Evolutionary conservation across 2,797 vertebrate genomes (phyloP).

Genomic region (Galagoides demidoff): DNA sequence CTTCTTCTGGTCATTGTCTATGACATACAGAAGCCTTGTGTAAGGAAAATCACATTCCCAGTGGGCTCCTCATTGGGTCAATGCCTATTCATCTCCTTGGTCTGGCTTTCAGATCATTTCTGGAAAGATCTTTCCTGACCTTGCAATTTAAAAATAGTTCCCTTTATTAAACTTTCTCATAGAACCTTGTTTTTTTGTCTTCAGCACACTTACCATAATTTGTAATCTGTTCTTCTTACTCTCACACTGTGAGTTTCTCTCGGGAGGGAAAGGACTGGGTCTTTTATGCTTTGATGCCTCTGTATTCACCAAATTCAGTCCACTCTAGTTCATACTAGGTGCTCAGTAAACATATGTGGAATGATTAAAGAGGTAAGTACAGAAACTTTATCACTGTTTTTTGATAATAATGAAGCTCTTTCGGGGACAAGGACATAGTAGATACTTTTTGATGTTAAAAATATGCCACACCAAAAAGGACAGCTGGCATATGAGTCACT

Average conservation of each 20-base stretch:
- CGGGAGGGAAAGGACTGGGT: not conserved
- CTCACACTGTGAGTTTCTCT: not conserved
- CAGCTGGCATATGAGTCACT: conserved; percentile 5
- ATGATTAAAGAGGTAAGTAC: not conserved
- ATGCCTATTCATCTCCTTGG: not conserved
- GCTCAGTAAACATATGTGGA: not conserved
- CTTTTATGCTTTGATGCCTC: not conserved
- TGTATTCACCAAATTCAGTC: not conserved
- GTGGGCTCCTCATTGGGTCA: not conserved
- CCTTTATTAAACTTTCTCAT: not conserved
- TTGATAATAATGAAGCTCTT: not conserved
- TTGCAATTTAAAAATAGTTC: not conserved
- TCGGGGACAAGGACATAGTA: not conserved
- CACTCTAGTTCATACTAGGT: not conserved
- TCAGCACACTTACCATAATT: not conserved
- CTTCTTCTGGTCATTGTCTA: not conserved
- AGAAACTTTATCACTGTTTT: conserved; percentile 26
- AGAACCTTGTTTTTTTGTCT: not conserved
- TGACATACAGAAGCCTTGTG: not conserved
- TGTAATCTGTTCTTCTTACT: conserved; percentile 27
- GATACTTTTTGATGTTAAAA: conserved; percentile 27
- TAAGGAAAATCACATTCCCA: not conserved
- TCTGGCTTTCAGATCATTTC: not conserved
- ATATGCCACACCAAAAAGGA: not conserved
- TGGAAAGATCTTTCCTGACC: not conserved